phyloP scores from a whole-genome alignment of 2,113 vertebrate genomes.

The Leptosomus discolor region DNA sequence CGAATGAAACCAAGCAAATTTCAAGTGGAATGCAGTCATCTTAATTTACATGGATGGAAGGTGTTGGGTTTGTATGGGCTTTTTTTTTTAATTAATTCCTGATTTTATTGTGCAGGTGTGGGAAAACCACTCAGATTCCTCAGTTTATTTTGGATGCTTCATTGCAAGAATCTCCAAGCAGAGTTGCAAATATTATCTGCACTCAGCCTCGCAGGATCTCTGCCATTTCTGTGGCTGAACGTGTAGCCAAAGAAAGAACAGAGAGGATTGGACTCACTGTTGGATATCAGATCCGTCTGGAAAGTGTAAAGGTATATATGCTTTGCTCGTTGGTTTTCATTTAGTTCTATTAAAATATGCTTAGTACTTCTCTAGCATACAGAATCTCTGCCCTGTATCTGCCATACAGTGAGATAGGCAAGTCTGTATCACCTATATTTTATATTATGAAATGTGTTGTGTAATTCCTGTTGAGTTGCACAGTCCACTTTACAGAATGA shows the following conservation, averaged over 20 bases:
- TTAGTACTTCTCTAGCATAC: background rate
- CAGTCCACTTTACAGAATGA: background rate
- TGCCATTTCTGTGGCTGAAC: constrained; percentile 91
- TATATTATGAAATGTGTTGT: background rate
- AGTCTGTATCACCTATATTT: background rate
- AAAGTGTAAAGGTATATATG: constrained; percentile 85
- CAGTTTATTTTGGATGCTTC: constrained; percentile 94
- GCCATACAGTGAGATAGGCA: background rate
- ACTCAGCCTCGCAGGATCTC: constrained; percentile 97
- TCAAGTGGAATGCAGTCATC: background rate
- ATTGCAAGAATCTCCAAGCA: constrained; percentile 72
- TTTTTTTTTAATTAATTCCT: background rate
- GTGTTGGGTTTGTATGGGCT: background rate
- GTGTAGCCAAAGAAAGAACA: constrained; percentile 90
- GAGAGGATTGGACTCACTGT: constrained; percentile 88
- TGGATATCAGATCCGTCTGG: constrained; percentile 96
- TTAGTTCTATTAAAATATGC: background rate
- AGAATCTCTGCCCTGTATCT: background rate
- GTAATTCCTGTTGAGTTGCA: background rate
- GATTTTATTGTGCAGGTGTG: constrained; percentile 81
- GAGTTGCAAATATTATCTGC: constrained; percentile 91
- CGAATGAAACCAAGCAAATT: background rate
- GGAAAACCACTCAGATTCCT: constrained; percentile 97
- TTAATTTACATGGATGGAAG: background rate
- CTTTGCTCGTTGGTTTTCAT: background rate